These are phyloP conservation scores for Lacanobia oleracea DNA, from an alignment of 2,888 invertebrate genomes.

Conservation along the genomic window DNA sequence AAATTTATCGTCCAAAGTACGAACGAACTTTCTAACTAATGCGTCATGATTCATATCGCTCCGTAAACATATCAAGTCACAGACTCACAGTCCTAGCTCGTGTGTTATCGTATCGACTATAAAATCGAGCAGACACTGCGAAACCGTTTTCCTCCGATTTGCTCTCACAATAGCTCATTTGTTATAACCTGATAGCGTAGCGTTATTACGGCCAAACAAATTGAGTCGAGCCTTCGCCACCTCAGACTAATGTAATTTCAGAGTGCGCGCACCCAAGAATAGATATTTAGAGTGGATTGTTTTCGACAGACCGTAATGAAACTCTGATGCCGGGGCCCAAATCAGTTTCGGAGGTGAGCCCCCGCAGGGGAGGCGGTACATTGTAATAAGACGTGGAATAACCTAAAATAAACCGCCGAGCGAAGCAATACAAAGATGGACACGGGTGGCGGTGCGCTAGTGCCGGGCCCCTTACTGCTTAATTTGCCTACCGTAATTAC, in stretches of 20 bases:
- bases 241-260: slow-evolving; percentile 91
- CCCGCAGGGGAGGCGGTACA: slow-evolving; percentile 89
- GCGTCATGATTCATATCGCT: slow-evolving; percentile 55
- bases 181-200: slow-evolving; percentile 89
- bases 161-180: slow-evolving; percentile 90
- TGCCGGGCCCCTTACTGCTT: slow-evolving; percentile 88
- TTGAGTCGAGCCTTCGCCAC: slow-evolving; percentile 91
- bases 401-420: slow-evolving; percentile 89
- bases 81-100: slow-evolving; percentile 38
- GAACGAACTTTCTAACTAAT: slow-evolving; percentile 54
- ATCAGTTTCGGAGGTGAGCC: slow-evolving; percentile 89
- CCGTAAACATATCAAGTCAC: slow-evolving; percentile 55
- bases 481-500: slow-evolving; percentile 92
- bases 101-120: slow-evolving; percentile 73
- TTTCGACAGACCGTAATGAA: slow-evolving; percentile 91
- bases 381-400: slow-evolving; percentile 90
- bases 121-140: slow-evolving; percentile 85
- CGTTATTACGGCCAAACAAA: slow-evolving; percentile 90
- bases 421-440: slow-evolving; percentile 86
- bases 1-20: slow-evolving; percentile 52
- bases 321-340: slow-evolving; percentile 89
- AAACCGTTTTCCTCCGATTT: slow-evolving; percentile 87
- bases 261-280: slow-evolving; percentile 89
- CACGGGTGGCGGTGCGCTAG: slow-evolving; percentile 76
- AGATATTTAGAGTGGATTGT: slow-evolving; percentile 91